Evolutionary conservation across 1,140 invertebrate genomes (phyloP).

Genomic region (Cyclina sinensis): DNA sequence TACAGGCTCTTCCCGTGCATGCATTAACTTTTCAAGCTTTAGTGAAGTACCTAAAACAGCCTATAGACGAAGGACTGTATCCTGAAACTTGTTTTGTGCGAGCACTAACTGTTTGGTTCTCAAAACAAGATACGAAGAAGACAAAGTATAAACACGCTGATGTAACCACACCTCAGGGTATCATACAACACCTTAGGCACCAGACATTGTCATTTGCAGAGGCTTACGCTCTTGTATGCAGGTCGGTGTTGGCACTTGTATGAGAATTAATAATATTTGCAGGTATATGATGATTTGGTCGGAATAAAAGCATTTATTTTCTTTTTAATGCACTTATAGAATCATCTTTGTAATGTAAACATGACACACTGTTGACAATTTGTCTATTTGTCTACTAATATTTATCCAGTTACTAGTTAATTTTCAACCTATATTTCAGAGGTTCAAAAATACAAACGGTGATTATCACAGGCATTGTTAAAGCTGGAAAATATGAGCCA

Average conservation of each 20-base stretch:
- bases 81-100: slow-evolving; percentile 47
- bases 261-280: too few relatives aligned
- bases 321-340: neutral
- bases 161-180: slow-evolving; percentile 18
- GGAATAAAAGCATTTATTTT: too few relatives aligned
- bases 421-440: slow-evolving; percentile 24
- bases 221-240: slow-evolving; percentile 36
- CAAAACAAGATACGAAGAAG: slow-evolving; percentile 25
- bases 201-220: slow-evolving; percentile 39
- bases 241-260: too few relatives aligned
- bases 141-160: slow-evolving; percentile 20
- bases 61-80: slow-evolving; percentile 12
- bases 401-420: neutral
- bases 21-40: slow-evolving; percentile 3
- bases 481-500: slow-evolving; percentile 46
- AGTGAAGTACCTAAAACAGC: slow-evolving; percentile 19
- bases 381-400: neutral
- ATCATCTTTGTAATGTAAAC: neutral
- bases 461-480: slow-evolving; percentile 41
- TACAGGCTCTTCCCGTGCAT: slow-evolving; percentile 1
- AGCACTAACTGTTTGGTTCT: slow-evolving; percentile 46
- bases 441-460: slow-evolving; percentile 34
- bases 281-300: too few relatives aligned
- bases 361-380: neutral
- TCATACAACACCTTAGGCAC: slow-evolving; percentile 30